Base-by-base conservation (phyloP, 2,113 vertebrate species). In the Anolis carolinensis region DNA sequence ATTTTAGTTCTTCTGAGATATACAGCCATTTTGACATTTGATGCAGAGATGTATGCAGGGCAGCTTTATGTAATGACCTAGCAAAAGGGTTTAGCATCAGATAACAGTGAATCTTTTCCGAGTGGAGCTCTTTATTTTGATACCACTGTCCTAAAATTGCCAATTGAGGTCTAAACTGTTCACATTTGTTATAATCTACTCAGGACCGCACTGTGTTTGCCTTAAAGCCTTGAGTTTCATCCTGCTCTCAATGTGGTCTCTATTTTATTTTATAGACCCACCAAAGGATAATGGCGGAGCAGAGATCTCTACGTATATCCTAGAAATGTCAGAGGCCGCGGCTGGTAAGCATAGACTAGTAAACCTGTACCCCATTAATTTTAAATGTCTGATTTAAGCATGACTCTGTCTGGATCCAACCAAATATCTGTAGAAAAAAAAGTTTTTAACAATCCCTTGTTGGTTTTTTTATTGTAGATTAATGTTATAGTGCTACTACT, bases 231-330 rank as follows among this genome's bases (percentile, higher is more conserved):
- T 0, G 7, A 44, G 36, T 81, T 32, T 20, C 18, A 14, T 84
- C 0, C 21, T 34, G 14, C 13, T 88, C 30, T 50, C 79, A 55
- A 4, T 83, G 16, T 81, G 75, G 30, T 1, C n/a, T 25, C 67
- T 21, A 50, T 75, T 25, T 34, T 21, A 36, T 68, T 52, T 25
- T 55, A 20, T 55, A 97, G 97, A 97, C 25, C 94, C 95, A 52
- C 97, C 97, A 18, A 96, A 94, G 93, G 97, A 97, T 82, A 96
- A 94, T 0, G 97, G 96, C 82, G 97, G 97, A 71, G 91, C 96
- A 30, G 94, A 96, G 20, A 92, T 97, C 84, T 92, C 93, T 71
- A 95, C 94, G 65, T 97, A 97, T 86, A 80, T 92, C 6, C 25
- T 97, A 88, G 97, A 97, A 92, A 93, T 97, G 87, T 95, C 87